Evolutionary conservation across 2,797 vertebrate species (phyloP).

Genomic region (Pseudochirops corinnae): DNA sequence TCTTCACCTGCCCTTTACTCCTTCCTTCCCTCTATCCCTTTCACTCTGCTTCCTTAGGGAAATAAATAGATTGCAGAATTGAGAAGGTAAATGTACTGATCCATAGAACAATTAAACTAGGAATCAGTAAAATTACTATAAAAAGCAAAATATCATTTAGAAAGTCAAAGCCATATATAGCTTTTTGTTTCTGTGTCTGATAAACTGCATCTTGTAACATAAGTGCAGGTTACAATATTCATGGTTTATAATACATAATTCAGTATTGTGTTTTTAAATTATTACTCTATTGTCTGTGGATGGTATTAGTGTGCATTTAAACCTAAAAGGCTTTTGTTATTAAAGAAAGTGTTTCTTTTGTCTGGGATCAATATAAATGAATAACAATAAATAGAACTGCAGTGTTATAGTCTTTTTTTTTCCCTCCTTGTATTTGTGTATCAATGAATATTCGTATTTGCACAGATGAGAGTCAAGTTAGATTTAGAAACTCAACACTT

Average conservation of each 20-base stretch:
- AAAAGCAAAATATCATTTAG: conserved; percentile 52
- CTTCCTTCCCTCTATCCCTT: not conserved
- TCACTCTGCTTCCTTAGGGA: not conserved
- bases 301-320: conserved; percentile 65
- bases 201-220: conserved; percentile 2
- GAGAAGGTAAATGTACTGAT: conserved; percentile 10
- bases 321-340: conserved; percentile 64
- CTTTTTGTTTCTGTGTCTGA: not conserved
- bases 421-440: not conserved
- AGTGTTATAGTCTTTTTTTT: not conserved
- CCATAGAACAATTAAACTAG: conserved; percentile 57
- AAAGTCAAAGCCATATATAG: not conserved
- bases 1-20: not conserved
- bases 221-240: conserved; percentile 49
- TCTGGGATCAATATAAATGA: conserved; percentile 47
- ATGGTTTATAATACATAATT: conserved; percentile 61
- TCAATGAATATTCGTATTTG: conserved; percentile 33
- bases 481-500: not conserved
- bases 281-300: conserved; percentile 52
- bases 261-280: conserved; percentile 60
- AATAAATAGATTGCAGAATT: not conserved
- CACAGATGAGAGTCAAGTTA: not conserved
- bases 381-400: conserved; percentile 45
- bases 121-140: conserved; percentile 38
- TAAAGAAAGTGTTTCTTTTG: conserved; percentile 64